Conservation (phyloP, 2,888 invertebrate genomes). For the Himalopsyche anomala region DNA sequence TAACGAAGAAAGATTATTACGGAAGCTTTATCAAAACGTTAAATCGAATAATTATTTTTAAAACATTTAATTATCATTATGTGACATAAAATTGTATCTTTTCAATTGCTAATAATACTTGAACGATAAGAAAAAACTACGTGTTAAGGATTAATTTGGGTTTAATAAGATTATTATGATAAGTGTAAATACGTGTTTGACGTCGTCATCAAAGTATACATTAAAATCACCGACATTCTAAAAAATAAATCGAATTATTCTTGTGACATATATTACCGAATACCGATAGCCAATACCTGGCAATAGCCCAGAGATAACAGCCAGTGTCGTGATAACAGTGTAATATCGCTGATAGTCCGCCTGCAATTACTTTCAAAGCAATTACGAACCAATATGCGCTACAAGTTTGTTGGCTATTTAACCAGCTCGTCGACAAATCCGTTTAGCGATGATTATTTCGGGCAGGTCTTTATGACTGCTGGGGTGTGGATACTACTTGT, state of each 20-base stretch:
- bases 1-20: no score
- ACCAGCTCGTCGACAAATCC: conserved; percentile 2
- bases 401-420: conserved; percentile 9
- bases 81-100: no score
- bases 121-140: no score
- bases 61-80: no score
- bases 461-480: background rate
- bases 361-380: conserved; percentile 17
- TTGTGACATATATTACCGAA: background rate
- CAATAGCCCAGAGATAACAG: background rate
- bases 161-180: no score
- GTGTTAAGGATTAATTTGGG: no score
- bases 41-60: no score
- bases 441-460: background rate
- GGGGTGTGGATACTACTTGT: background rate
- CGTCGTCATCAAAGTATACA: no score
- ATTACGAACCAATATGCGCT: conserved; percentile 4
- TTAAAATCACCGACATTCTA: background rate
- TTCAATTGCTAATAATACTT: no score
- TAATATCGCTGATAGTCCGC: background rate
- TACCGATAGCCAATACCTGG: background rate
- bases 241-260: background rate
- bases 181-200: no score
- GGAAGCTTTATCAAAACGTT: no score
- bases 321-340: background rate